Base-by-base conservation (phyloP, 2,888 invertebrate species). In the Lasioglossum morio region DNA sequence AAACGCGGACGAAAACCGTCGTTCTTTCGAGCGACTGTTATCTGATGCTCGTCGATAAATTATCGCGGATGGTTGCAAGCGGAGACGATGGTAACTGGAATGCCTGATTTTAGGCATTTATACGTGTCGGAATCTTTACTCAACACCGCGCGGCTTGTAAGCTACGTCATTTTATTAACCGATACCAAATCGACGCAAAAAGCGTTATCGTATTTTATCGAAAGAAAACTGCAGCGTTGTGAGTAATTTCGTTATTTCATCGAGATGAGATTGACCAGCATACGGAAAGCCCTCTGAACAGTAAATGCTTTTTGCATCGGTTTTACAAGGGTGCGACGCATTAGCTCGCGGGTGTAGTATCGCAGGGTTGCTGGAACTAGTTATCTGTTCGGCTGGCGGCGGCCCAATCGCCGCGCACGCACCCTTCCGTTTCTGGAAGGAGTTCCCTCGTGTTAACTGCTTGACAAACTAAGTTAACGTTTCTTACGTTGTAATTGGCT, bases 391-490 rank as follows among this genome's bases (percentile, higher is more conserved):
- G 85, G 84, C 87, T 81, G 82, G 80, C 66, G 84, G 84, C 76
- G 34, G 81, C 66, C 86, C 89, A 84, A 91, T 88, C 88, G 79
- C 81, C 77, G 70, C 75, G 63, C 83, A 72, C 76, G 81, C 83
- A 82, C 77, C 88, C 83, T 80, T 82, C 80, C 30, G 81, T 83
- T 82, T 84, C 86, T 43, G 19, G 37, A 37, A 60, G 60, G n/a
- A 75, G 69, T 82, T 85, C 88, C 87, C 84, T 79, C 88, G 87
- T 89, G 93, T 92, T 94, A 94, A 94, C 93, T 93, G 91, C 92
- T 93, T 91, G 91, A 90, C 92, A 93, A 94, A 94, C 94, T 93
- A 89, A 94, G 93, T 94, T 94, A 93, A 91, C 91, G 92, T 94
- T 94, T 94, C 94, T 93, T 94, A 93, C 89, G 91, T 87, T 84